Evolutionary conservation across 2,888 invertebrate genomes (phyloP), one percentile per base, ranked within the genome.

Genomic region (Ichneumoninae sp.): DNA sequence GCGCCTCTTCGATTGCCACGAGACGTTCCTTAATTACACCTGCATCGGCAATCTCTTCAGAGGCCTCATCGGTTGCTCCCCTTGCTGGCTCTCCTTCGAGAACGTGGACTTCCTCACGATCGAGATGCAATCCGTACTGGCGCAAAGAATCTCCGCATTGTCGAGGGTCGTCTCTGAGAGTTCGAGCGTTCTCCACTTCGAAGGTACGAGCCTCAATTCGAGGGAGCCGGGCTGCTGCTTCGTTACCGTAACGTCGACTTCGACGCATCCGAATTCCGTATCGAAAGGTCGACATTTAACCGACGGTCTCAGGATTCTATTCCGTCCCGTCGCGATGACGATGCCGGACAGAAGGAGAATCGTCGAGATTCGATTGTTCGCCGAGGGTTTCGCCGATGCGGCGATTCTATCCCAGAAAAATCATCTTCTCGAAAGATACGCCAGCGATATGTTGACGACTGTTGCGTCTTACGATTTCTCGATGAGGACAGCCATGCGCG

Each of bases 141-240:
- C 95, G 6, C 95, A 95, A 87, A 95, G 95, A 90, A 95, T 96
- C 80, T 90, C 94, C 83, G 94, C 94, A 75, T 94, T 95, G 26
- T 79, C 26, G 6, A 44, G 26, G 2, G 50, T 10, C 16, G 2
- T 44, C 19, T n/a, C n/a, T 33, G n/a, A 16, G 44, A 6, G n/a
- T 7, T 47, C 7, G 26, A 10, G 10, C 40, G 40, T 40, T 40
- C 40, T 40, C 40, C 40, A 74, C 33, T 33, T 30, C 16, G 30
- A 8, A 44, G 60, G 47, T 82, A 40, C 40, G 40, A 7, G 94
- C 95, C 83, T 88, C 92, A 19, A 13, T 94, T 95, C 88, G 94
- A 95, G 87, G 96, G 95, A 19, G 95, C 95, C 0, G 95, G 95
- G 85, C 0, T 95, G 95, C 60, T 96, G 96, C 88, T 96, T 96